Evolutionary conservation across 2,888 invertebrate genomes (phyloP).

Genomic region (Idaea dimidiata): DNA sequence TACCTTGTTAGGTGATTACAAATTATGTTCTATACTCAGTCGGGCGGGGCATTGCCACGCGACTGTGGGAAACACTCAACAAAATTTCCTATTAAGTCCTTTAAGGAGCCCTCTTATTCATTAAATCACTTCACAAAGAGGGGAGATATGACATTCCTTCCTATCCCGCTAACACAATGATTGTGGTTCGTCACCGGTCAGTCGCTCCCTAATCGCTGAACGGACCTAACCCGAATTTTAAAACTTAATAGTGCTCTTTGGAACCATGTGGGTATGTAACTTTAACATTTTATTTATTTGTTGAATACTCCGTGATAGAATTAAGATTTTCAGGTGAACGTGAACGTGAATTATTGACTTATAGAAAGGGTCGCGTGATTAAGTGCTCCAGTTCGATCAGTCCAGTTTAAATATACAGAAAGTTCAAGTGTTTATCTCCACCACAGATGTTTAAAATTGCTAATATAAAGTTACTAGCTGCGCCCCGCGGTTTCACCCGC

Average conservation of each 20-base stretch:
- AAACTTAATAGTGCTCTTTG: conserved; percentile 7
- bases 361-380: too few relatives aligned
- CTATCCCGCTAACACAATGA: conserved; percentile 62
- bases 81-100: conserved; percentile 47
- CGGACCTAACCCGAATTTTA: conserved; percentile 45
- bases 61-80: conserved; percentile 25
- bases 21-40: neutral
- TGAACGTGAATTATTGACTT: too few relatives aligned
- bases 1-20: neutral
- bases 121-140: conserved; percentile 63
- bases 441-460: too few relatives aligned
- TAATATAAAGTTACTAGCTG: too few relatives aligned
- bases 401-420: too few relatives aligned
- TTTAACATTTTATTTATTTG: neutral
- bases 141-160: conserved; percentile 55
- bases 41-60: conserved; percentile 20
- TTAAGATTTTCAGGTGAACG: neutral
- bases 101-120: conserved; percentile 52
- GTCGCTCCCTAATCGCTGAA: conserved; percentile 51
- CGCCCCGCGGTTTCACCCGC: too few relatives aligned
- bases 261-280: conserved; percentile 38
- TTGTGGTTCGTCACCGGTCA: conserved; percentile 52
- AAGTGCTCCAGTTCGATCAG: too few relatives aligned
- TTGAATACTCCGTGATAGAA: neutral
- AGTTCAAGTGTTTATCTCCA: too few relatives aligned